Conservation (phyloP, 2,888 invertebrate species). For the Sinotaia quadrata region DNA sequence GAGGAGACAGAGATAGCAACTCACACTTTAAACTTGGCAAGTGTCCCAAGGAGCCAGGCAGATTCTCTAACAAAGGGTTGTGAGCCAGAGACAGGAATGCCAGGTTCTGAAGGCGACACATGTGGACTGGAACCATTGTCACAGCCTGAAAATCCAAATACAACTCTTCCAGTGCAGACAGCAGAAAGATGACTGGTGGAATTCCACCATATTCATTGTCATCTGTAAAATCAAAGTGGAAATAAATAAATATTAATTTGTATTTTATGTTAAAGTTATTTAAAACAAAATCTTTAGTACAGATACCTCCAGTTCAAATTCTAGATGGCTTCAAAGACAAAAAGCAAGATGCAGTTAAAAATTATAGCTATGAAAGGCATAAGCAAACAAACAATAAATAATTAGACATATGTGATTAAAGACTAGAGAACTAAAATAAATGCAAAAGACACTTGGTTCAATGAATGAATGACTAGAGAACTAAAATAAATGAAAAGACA, state of each 20-base stretch:
- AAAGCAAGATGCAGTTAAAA: background rate
- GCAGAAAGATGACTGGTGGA: constrained; percentile 56
- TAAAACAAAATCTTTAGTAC: background rate
- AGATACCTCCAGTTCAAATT: background rate
- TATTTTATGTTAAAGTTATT: background rate
- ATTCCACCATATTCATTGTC: constrained; percentile 54
- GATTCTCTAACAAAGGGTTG: constrained; percentile 55
- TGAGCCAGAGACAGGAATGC: constrained; percentile 48
- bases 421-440: no score
- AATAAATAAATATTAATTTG: background rate
- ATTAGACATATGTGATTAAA: no score
- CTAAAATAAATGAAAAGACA: no score
- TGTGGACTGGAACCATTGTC: constrained; percentile 56
- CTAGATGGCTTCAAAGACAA: background rate
- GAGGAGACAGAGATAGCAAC: constrained; percentile 15
- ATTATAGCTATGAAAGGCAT: no score
- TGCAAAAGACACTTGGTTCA: no score
- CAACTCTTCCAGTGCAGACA: constrained; percentile 51
- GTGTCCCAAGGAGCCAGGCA: constrained; percentile 55
- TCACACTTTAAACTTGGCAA: constrained; percentile 56
- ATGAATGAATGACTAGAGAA: no score
- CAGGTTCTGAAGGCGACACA: constrained; percentile 57
- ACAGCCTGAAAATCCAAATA: constrained; percentile 61
- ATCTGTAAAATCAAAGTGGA: constrained; percentile 25
- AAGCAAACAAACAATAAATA: no score